These are phyloP conservation scores for Fopius arisanus DNA, from an alignment of 1,140 invertebrate genomes.

Conservation along the genomic window DNA sequence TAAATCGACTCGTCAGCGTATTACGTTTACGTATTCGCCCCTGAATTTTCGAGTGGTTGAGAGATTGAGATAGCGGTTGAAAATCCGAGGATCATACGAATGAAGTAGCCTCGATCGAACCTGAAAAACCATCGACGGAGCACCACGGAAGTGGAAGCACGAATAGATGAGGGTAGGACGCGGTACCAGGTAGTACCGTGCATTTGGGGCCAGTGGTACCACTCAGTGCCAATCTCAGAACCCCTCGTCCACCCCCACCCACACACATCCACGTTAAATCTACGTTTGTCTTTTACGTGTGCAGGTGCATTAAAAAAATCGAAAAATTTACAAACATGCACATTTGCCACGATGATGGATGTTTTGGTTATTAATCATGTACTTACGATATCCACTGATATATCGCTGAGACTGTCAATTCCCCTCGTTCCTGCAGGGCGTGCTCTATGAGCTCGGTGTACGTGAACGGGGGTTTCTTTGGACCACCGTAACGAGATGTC, in stretches of 20 bases:
- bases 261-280: constrained; percentile 24
- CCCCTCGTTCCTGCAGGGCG: constrained; percentile 81
- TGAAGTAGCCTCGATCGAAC: background rate
- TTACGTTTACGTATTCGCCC: too few relatives aligned
- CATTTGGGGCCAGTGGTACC: constrained; percentile 48
- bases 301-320: background rate
- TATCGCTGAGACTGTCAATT: constrained; percentile 88
- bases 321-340: background rate
- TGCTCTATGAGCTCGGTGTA: constrained; percentile 89
- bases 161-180: constrained; percentile 38
- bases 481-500: constrained; percentile 54
- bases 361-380: background rate
- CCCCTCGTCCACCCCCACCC: constrained; percentile 32
- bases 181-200: constrained; percentile 54
- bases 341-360: background rate
- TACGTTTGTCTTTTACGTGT: constrained; percentile 11
- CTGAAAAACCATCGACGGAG: constrained; percentile 11
- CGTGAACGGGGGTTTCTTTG: constrained; percentile 82
- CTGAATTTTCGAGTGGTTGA: background rate
- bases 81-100: background rate
- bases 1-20: too few relatives aligned
- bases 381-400: constrained; percentile 94
- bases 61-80: background rate
- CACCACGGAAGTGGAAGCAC: constrained; percentile 1
- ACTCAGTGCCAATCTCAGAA: constrained; percentile 47